phyloP scores from a whole-genome alignment of 2,888 invertebrate species.

The Ptycholaimellus sp. region DNA sequence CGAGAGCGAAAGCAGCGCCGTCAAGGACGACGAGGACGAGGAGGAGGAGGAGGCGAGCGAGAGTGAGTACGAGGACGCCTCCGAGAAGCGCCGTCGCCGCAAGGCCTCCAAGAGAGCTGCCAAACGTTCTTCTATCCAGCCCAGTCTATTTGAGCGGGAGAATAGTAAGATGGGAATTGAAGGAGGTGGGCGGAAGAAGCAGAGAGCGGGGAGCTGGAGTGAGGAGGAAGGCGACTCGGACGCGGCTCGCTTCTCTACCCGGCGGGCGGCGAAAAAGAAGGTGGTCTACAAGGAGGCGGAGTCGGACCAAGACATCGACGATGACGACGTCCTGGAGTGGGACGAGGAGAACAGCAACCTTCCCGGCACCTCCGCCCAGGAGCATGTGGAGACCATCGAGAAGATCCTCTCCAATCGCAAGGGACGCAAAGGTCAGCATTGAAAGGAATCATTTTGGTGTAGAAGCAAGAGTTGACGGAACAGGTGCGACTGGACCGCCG shows the following conservation, averaged over 20 bases:
- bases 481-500: slow-evolving; percentile 75
- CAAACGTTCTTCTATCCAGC: too few species aligned
- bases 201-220: too few species aligned
- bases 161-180: too few species aligned
- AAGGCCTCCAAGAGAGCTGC: too few species aligned
- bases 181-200: too few species aligned
- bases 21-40: neutral
- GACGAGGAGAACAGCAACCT: slow-evolving; percentile 8
- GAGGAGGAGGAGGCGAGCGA: too few species aligned
- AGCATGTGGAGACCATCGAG: slow-evolving; percentile 55
- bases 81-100: too few species aligned
- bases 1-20: neutral
- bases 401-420: slow-evolving; percentile 52
- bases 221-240: neutral
- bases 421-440: slow-evolving; percentile 76
- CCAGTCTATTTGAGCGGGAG: too few species aligned
- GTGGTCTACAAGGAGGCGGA: slow-evolving; percentile 12
- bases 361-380: neutral
- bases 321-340: slow-evolving; percentile 17
- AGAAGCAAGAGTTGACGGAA: too few species aligned
- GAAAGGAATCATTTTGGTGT: too few species aligned
- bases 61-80: too few species aligned
- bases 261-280: slow-evolving; percentile 7
- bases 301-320: slow-evolving; percentile 13
- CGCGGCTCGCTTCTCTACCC: too few species aligned